Evolutionary conservation across 2,797 vertebrate species (phyloP), one percentile per base, ranked within the genome.

Genomic region (Myripristis jacobus): DNA sequence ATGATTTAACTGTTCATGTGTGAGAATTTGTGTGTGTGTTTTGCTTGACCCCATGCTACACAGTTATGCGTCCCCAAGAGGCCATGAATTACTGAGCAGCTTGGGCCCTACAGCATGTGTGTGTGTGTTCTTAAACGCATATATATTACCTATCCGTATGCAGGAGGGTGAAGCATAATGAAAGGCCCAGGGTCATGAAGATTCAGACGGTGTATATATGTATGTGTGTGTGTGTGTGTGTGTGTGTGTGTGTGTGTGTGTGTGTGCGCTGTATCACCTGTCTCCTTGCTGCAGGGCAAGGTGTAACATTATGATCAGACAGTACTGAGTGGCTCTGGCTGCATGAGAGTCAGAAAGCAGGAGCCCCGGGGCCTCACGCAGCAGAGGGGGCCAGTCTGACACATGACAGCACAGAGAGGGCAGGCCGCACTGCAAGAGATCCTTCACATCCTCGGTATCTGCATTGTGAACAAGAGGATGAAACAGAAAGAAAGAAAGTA

Each of bases 221-320:
- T n/a, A n/a, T n/a, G n/a, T n/a, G n/a, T n/a, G 53, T 38, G 63
- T 66, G n/a, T n/a, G n/a, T n/a, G n/a, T n/a, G n/a, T n/a, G n/a
- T n/a, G n/a, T n/a, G n/a, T n/a, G n/a, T n/a, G 53, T 38, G 63
- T 66, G 66, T 27, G 27, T 52, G 31, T 22, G 41, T 22, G 4
- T 67, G 31, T 21, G 11, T 46, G n/a, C 21, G 34, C n/a, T 15
- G 6, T 51, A 29, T 70, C 79, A 98, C 98, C 96, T 96, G 94
- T 99, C 95, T 48, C 95, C 95, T 0, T 94, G 88, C 76, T 91
- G 83, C 64, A 95, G 92, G 60, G 96, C 93, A 47, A 97, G 86
- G 79, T 94, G 92, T 11, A 96, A 89, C 22, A 98, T 85, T 7
- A 96, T 88, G 70, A 98, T 72, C 61, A 97, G 77, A 77, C 95